Evolutionary conservation across 35 echinoderm and acorn worm species (phyloP).

Genomic region (Apostichopus californicus): DNA sequence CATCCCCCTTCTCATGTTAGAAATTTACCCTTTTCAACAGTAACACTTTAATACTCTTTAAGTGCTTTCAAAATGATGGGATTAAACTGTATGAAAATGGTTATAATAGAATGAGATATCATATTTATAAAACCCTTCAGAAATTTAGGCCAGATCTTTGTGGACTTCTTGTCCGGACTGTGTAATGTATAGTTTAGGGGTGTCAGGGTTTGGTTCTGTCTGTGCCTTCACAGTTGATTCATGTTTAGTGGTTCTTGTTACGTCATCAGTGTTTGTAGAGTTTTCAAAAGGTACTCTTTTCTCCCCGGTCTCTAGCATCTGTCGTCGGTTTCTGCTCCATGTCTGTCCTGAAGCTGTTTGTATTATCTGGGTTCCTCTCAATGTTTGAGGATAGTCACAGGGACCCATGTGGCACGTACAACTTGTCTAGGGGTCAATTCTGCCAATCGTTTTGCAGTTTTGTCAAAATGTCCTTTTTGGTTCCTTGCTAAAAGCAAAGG

Average conservation of each 20-base stretch:
- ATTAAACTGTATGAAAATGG: too few relatives aligned
- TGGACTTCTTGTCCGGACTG: slow-evolving; percentile 12
- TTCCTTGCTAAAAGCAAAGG: too few relatives aligned
- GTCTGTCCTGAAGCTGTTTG: slow-evolving; percentile 10
- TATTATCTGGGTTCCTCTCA: slow-evolving; percentile 50
- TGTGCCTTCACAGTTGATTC: neutral
- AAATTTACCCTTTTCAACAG: too few relatives aligned
- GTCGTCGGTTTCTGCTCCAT: slow-evolving; percentile 3
- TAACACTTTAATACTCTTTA: too few relatives aligned
- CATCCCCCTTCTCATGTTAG: too few relatives aligned
- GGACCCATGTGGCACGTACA: slow-evolving; percentile 40
- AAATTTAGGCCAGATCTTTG: neutral
- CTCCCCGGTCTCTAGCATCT: neutral
- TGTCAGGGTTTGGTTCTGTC: slow-evolving; percentile 13
- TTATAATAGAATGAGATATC: too few relatives aligned
- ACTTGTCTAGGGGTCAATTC: slow-evolving; percentile 25
- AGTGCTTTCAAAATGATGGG: too few relatives aligned
- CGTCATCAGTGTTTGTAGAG: neutral
- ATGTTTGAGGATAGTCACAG: slow-evolving; percentile 21
- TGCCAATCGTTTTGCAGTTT: slow-evolving; percentile 9
- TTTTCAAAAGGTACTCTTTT: neutral
- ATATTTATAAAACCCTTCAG: too few relatives aligned
- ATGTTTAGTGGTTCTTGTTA: neutral
- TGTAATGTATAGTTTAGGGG: neutral
- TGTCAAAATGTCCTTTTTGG: slow-evolving; percentile 55